Conservation (phyloP, 2,113 vertebrate species). For the Tragelaphus buxtoni region DNA sequence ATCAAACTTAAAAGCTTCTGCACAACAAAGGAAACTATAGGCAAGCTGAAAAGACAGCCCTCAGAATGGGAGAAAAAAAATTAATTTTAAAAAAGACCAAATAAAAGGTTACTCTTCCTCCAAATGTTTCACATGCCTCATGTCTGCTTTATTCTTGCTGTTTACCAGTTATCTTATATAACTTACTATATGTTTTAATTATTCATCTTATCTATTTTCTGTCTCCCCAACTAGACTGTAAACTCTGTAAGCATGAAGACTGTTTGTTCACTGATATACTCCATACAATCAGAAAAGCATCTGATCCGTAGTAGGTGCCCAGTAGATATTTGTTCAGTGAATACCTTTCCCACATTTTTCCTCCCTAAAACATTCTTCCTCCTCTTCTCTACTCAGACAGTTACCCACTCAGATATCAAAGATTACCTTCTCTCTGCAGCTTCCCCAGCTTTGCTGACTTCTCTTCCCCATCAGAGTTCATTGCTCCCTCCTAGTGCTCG, state of each 20-base stretch:
- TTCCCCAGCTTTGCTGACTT: neutral
- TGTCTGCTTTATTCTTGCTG: neutral
- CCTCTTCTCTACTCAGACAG: neutral
- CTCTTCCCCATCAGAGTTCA: neutral
- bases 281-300: neutral
- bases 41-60: too few relatives aligned
- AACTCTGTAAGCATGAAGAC: neutral
- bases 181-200: neutral
- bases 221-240: neutral
- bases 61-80: too few relatives aligned
- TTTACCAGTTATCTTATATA: neutral
- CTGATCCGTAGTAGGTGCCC: neutral
- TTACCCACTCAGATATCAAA: neutral
- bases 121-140: neutral
- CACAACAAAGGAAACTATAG: too few relatives aligned
- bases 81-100: neutral
- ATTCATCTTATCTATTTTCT: neutral
- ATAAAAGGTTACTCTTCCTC: neutral
- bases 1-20: too few relatives aligned
- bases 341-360: neutral
- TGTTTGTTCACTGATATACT: neutral
- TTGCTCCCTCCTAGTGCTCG: neutral
- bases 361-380: neutral
- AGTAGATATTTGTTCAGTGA: neutral
- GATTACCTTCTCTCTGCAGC: neutral